phyloP scores from a whole-genome alignment of 2,888 invertebrate genomes.

The Lepidochrysops patricia region DNA sequence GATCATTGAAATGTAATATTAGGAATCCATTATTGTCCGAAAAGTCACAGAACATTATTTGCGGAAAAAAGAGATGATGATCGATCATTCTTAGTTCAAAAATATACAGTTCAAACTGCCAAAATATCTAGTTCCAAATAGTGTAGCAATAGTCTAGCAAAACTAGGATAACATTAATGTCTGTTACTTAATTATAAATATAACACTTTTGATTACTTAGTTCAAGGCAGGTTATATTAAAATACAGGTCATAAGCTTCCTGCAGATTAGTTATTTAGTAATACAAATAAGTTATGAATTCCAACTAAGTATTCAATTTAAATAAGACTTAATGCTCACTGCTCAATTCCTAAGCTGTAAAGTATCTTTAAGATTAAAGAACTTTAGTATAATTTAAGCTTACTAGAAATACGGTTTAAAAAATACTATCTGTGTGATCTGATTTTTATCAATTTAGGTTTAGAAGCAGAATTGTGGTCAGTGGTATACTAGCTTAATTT shows the following conservation, averaged over 20 bases:
- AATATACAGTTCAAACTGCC: background rate
- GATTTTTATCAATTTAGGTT: no score
- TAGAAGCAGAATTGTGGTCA: no score
- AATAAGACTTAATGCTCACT: background rate
- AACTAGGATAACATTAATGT: background rate
- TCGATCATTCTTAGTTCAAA: background rate
- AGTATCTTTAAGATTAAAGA: background rate
- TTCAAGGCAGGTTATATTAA: no score
- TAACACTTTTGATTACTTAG: background rate
- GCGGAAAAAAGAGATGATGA: background rate
- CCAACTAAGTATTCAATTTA: background rate
- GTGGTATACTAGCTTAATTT: no score
- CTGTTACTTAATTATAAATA: background rate
- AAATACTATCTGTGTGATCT: no score
- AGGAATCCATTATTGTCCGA: constrained; percentile 28
- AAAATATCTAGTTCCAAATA: constrained; percentile 1
- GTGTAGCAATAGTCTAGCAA: background rate
- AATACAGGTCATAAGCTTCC: no score
- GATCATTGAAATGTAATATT: constrained; percentile 40
- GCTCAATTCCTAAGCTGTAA: background rate
- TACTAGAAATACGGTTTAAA: no score
- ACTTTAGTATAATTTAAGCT: no score
- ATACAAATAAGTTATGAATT: no score
- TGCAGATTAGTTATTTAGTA: background rate
- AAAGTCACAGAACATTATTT: background rate